Evolutionary conservation across 2,113 vertebrate species (phyloP).

Genomic region (Phylloscopus trochilus): DNA sequence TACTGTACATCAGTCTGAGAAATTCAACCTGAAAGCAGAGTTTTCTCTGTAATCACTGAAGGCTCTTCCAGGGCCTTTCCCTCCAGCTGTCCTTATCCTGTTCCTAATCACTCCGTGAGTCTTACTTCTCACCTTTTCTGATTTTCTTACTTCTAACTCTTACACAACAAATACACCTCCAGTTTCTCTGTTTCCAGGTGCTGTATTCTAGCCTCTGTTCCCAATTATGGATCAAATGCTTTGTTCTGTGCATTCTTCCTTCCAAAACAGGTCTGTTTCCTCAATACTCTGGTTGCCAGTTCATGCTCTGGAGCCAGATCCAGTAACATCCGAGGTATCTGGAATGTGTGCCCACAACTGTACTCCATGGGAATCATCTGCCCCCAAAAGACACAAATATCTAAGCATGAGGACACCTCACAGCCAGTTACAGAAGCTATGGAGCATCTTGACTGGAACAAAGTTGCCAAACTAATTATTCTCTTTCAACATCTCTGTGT

Average conservation of each 20-base stretch:
- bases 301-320: background rate
- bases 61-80: background rate
- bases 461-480: background rate
- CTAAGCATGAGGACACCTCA: background rate
- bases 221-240: rapidly evolving
- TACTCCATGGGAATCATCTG: background rate
- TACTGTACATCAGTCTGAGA: background rate
- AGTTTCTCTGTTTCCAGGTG: background rate
- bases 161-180: background rate
- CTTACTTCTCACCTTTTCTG: background rate
- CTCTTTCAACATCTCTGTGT: constrained; percentile 1
- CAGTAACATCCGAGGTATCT: background rate
- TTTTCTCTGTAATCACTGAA: background rate
- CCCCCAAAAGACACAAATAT: background rate
- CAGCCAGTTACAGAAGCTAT: background rate
- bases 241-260: background rate
- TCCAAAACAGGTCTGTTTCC: background rate
- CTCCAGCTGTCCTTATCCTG: background rate
- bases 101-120: rapidly evolving
- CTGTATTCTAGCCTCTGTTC: background rate
- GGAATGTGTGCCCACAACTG: background rate
- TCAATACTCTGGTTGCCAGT: background rate
- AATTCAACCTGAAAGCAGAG: background rate
- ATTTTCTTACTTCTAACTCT: background rate
- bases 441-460: background rate